phyloP scores from a whole-genome alignment of 2,888 invertebrate species.

The Melanotus villosus region DNA sequence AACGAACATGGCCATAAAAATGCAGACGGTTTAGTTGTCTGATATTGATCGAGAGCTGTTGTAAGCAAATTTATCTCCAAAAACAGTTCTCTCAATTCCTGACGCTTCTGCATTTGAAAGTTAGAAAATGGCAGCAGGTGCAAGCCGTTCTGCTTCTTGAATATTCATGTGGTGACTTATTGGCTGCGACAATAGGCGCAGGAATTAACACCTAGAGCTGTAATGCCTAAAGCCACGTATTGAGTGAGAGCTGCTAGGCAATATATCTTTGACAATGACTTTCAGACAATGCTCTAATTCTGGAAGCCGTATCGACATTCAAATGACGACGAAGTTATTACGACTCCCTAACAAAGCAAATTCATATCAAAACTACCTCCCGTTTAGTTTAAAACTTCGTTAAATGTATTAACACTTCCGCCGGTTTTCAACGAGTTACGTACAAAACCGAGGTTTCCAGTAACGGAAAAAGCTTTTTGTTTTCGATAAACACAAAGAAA shows the following conservation, averaged over 20 bases:
- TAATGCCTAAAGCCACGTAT: slow-evolving; percentile 53
- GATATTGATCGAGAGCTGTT: not conserved
- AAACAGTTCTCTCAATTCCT: not conserved
- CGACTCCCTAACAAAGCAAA: not conserved
- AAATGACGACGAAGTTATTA: not conserved
- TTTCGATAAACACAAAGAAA: not conserved
- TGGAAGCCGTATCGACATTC: slow-evolving; percentile 23
- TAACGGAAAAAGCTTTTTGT: not conserved
- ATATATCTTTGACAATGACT: slow-evolving; percentile 51
- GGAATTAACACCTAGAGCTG: slow-evolving; percentile 55
- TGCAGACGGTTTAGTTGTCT: not conserved
- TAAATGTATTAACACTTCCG: not conserved
- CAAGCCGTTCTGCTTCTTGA: slow-evolving; percentile 57
- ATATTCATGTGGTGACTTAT: slow-evolving; percentile 61
- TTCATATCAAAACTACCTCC: not conserved
- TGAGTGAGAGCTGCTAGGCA: slow-evolving; percentile 49
- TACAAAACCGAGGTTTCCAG: not conserved
- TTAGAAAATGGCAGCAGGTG: slow-evolving; percentile 56
- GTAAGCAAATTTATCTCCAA: not conserved
- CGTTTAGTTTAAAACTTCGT: not conserved
- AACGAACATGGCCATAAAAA: too few relatives aligned
- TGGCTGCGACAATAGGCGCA: slow-evolving; percentile 56
- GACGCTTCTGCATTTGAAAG: slow-evolving; percentile 25
- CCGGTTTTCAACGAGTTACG: too few relatives aligned
- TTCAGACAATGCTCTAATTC: slow-evolving; percentile 46